Percentiles rank a stretch among this genome's conserved stretches.
phyloP scores from a whole-genome alignment of 2,888 invertebrate species.

The Bombylius major region DNA sequence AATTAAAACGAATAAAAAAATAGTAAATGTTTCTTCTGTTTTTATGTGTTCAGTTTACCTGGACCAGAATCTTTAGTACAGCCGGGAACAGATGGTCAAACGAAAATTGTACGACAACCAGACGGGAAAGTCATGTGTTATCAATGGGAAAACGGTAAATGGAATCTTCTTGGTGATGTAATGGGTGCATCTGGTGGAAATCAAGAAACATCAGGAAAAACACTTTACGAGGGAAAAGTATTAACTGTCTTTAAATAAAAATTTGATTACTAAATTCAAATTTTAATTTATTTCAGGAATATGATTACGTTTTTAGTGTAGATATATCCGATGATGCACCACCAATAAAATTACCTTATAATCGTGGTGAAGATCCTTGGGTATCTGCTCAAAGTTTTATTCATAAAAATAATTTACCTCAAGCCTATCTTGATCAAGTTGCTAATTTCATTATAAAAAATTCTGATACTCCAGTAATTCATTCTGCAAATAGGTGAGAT shows the following conservation, averaged over 20 bases:
- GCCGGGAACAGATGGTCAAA: slow-evolving; percentile 74
- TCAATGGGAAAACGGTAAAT: slow-evolving; percentile 58
- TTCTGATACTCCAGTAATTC: slow-evolving; percentile 32
- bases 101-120: slow-evolving; percentile 63
- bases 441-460: slow-evolving; percentile 87
- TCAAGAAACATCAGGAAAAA: slow-evolving; percentile 56
- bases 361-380: slow-evolving; percentile 85
- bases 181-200: slow-evolving; percentile 61
- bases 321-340: slow-evolving; percentile 86
- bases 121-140: slow-evolving; percentile 65
- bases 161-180: slow-evolving; percentile 84
- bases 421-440: slow-evolving; percentile 79
- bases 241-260: background rate
- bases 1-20: background rate
- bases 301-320: slow-evolving; percentile 93
- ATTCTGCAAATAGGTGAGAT: slow-evolving; percentile 17
- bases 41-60: slow-evolving; percentile 48
- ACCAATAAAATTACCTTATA: slow-evolving; percentile 82
- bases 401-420: slow-evolving; percentile 68
- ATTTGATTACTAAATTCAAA: background rate
- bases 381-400: slow-evolving; percentile 82
- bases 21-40: background rate
- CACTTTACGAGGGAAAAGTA: slow-evolving; percentile 63
- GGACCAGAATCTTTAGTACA: slow-evolving; percentile 63
- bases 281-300: slow-evolving; percentile 40